Conservation (phyloP, 1,140 invertebrate species). For the Leguminivora glycinivorella region DNA sequence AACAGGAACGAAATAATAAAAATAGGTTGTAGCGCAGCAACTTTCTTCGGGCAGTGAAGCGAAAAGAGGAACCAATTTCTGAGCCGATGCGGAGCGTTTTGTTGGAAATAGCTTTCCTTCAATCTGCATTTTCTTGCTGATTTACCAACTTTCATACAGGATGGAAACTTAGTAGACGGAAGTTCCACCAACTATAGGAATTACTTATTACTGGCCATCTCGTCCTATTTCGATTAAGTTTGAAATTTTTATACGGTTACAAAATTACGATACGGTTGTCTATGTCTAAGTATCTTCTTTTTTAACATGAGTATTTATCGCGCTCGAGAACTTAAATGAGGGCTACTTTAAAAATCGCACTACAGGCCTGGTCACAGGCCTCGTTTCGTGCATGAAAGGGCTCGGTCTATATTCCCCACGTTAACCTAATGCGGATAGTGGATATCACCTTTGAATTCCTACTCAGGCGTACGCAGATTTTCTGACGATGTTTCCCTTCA, state of each 20-base stretch:
- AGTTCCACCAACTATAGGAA: constrained; percentile 48
- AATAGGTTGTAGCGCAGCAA: constrained; percentile 73
- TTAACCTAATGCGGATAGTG: no score
- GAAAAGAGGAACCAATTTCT: constrained; percentile 75
- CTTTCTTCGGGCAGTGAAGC: constrained; percentile 71
- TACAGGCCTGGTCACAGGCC: no score
- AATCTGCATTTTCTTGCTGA: constrained; percentile 79
- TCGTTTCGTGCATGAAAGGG: no score
- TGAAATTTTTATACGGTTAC: neutral
- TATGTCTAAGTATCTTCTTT: no score
- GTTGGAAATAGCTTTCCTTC: constrained; percentile 78
- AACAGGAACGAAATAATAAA: constrained; percentile 73
- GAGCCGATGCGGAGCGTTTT: constrained; percentile 75
- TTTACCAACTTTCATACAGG: constrained; percentile 75
- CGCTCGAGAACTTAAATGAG: no score
- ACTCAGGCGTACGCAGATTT: no score
- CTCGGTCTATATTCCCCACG: no score
- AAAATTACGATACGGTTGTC: neutral
- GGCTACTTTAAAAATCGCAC: no score
- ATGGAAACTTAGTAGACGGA: constrained; percentile 53
- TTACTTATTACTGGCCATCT: constrained; percentile 63
- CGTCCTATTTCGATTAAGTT: constrained; percentile 40
- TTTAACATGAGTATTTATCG: no score
- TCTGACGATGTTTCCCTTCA: no score
- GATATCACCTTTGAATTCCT: no score